Percentiles rank a stretch among this genome's conserved stretches.
Conservation (phyloP, 2,797 vertebrate species). For the Centropyge bicolor region DNA sequence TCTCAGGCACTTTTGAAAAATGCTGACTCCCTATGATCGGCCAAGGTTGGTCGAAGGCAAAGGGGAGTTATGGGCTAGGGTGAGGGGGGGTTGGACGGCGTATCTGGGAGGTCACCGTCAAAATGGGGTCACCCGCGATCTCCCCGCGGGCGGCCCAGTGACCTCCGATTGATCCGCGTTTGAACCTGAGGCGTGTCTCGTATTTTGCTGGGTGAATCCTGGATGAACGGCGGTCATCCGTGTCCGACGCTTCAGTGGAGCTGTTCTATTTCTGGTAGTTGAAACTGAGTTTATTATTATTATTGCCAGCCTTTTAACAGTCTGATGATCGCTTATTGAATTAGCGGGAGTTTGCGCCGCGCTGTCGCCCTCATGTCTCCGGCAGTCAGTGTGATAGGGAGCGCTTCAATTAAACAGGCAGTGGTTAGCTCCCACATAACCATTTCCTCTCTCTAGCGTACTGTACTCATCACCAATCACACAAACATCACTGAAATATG, state of each 20-base stretch:
- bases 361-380: conserved; percentile 53
- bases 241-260: conserved; percentile 34
- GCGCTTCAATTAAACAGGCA: conserved; percentile 69
- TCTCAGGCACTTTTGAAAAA: conserved; percentile 81
- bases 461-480: conserved; percentile 61
- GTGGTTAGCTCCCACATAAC: conserved; percentile 47
- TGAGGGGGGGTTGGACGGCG: conserved; percentile 15
- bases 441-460: conserved; percentile 54
- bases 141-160: conserved; percentile 4
- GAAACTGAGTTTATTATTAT: conserved; percentile 58
- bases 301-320: conserved; percentile 55
- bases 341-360: conserved; percentile 50
- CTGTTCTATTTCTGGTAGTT: conserved; percentile 49
- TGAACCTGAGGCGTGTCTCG: conserved; percentile 38
- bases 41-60: conserved; percentile 71
- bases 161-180: conserved; percentile 55
- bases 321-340: conserved; percentile 66
- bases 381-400: conserved; percentile 49
- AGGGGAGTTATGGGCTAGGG: neutral
- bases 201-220: conserved; percentile 32
- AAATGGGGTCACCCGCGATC: conserved; percentile 41
- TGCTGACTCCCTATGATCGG: conserved; percentile 76
- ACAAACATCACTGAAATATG: conserved; percentile 57
- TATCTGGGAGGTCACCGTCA: conserved; percentile 62
- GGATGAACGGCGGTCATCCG: conserved; percentile 26